Evolutionary conservation across 1,140 invertebrate species (phyloP).

Genomic region (Trichonephila inaurata): DNA sequence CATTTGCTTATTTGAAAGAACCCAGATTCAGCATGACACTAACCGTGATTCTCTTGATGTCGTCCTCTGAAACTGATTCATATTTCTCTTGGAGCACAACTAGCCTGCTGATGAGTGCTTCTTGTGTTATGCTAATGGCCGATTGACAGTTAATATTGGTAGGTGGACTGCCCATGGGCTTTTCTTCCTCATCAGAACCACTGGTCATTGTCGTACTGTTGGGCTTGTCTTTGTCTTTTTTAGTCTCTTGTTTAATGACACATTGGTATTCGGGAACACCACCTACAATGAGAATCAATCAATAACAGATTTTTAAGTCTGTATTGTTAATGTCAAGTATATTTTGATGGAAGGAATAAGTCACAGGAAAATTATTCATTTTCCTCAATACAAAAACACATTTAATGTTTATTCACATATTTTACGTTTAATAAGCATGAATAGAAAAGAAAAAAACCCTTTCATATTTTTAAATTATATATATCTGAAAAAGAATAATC

Average conservation of each 20-base stretch:
- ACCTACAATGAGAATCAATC: slow-evolving; percentile 81
- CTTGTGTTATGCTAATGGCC: slow-evolving; percentile 89
- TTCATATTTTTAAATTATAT: too few relatives aligned
- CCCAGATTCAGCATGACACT: slow-evolving; percentile 79
- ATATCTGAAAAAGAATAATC: too few relatives aligned
- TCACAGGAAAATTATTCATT: too few relatives aligned
- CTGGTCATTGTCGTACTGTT: slow-evolving; percentile 85
- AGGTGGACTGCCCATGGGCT: slow-evolving; percentile 77
- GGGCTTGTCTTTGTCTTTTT: slow-evolving; percentile 95
- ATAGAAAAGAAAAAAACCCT: too few relatives aligned
- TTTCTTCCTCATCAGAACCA: slow-evolving; percentile 77
- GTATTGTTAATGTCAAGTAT: too few relatives aligned
- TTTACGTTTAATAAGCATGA: too few relatives aligned
- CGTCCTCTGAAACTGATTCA: slow-evolving; percentile 96
- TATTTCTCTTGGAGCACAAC: slow-evolving; percentile 98
- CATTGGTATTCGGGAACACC: slow-evolving; percentile 98
- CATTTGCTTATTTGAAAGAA: too few relatives aligned
- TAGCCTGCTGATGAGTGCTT: slow-evolving; percentile 95
- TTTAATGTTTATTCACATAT: too few relatives aligned
- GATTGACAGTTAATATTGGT: slow-evolving; percentile 79
- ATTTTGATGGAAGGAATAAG: too few relatives aligned
- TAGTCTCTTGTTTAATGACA: slow-evolving; percentile 96
- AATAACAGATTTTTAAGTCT: too few relatives aligned
- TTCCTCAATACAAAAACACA: too few relatives aligned
- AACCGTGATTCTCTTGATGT: slow-evolving; percentile 92